Conservation (phyloP, 2,888 invertebrate genomes). For the Xestoiulus laeticollis region DNA sequence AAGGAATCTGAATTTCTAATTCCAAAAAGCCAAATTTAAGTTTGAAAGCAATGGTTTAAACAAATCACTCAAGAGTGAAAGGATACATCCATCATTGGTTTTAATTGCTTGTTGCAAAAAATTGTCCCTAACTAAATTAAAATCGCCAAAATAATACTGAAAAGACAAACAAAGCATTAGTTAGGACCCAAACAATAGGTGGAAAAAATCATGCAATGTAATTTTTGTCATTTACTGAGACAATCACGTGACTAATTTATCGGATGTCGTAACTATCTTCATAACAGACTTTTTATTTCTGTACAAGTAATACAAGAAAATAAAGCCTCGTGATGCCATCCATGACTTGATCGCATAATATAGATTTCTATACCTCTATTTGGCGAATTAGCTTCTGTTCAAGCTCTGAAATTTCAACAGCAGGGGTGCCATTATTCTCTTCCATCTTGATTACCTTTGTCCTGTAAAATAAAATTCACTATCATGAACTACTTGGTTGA, state of each 20-base stretch:
- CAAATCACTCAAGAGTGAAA: slow-evolving; percentile 56
- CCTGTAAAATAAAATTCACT: background rate
- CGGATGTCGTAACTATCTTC: too few species aligned
- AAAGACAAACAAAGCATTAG: slow-evolving; percentile 52
- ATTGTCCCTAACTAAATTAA: slow-evolving; percentile 90
- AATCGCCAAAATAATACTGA: slow-evolving; percentile 85
- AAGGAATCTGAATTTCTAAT: background rate
- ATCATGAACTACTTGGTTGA: background rate
- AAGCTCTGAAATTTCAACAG: slow-evolving; percentile 41
- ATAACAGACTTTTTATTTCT: too few species aligned
- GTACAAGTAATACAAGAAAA: too few species aligned
- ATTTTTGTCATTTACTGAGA: background rate
- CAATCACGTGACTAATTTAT: too few species aligned
- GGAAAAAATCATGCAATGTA: background rate
- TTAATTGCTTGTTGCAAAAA: slow-evolving; percentile 88
- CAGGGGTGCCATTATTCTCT: background rate
- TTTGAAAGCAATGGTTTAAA: too few species aligned
- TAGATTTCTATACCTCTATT: slow-evolving; percentile 39
- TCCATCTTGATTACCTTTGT: background rate
- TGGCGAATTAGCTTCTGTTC: slow-evolving; percentile 49
- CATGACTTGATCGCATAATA: background rate
- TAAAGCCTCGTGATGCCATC: too few species aligned
- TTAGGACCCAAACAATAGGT: background rate
- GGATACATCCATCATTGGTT: slow-evolving; percentile 77
- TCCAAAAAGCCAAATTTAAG: too few species aligned